A percentile compares a stretch with the other conserved stretches of the same genome.
Conservation (phyloP, 1,140 invertebrate species). For the Leguminivora glycinivorella region DNA sequence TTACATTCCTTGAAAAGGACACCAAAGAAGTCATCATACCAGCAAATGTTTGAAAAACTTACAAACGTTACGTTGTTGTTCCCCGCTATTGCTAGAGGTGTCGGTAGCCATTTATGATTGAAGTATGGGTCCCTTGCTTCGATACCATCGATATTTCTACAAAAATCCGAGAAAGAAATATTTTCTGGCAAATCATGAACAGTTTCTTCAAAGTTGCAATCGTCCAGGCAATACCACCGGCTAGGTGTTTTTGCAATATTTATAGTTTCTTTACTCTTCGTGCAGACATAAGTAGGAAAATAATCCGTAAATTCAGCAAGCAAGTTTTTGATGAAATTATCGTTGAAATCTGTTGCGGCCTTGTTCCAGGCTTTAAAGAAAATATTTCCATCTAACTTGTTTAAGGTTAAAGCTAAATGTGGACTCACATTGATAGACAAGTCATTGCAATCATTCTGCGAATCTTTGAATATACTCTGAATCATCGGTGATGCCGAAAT, state of each 20-base stretch:
- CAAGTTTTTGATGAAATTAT: conserved; percentile 32
- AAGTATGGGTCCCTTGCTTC: conserved; percentile 30
- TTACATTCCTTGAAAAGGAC: conserved; percentile 34
- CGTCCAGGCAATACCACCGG: conserved; percentile 39
- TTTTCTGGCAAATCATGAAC: conserved; percentile 33
- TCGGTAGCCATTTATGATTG: background rate
- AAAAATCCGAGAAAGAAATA: conserved; percentile 38
- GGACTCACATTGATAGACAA: conserved; percentile 32
- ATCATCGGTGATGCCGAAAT: conserved; percentile 39
- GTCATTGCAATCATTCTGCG: conserved; percentile 31
- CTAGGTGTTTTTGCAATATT: conserved; percentile 30
- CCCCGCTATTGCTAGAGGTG: conserved; percentile 5
- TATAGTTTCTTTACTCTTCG: conserved; percentile 34
- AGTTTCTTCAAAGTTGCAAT: conserved; percentile 33
- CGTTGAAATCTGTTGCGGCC: conserved; percentile 31
- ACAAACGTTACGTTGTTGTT: conserved; percentile 35
- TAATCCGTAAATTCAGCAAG: conserved; percentile 35
- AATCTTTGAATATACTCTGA: conserved; percentile 34
- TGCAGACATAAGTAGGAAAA: conserved; percentile 40
- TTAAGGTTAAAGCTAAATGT: conserved; percentile 34
- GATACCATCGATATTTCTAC: conserved; percentile 30
- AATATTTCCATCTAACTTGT: conserved; percentile 38
- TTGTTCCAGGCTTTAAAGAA: conserved; percentile 44
- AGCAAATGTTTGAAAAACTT: conserved; percentile 35
- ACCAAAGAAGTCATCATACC: conserved; percentile 34